phyloP scores from a whole-genome alignment of 2,888 invertebrate species.

The Octonoba sinensis region DNA sequence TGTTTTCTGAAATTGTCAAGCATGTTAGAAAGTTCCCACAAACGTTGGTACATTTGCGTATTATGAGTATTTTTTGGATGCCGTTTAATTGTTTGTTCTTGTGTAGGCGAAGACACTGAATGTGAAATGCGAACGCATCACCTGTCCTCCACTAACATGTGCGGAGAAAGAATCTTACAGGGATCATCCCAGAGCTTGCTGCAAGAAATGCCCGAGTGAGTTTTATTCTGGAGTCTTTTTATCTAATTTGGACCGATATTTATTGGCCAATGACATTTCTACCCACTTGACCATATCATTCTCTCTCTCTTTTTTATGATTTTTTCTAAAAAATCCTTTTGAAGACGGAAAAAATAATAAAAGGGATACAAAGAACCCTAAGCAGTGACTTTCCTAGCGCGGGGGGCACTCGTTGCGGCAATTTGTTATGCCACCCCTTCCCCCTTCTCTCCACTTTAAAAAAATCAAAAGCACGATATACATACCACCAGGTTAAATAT shows the following conservation, averaged over 20 bases:
- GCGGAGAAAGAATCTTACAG: conserved; percentile 81
- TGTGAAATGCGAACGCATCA: conserved; percentile 82
- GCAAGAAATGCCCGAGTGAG: conserved; percentile 80
- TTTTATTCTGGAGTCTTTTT: not conserved
- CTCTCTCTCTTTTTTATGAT: not conserved
- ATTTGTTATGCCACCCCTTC: too few relatives aligned
- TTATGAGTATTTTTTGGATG: too few relatives aligned
- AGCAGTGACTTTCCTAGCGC: too few relatives aligned
- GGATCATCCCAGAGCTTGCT: conserved; percentile 83
- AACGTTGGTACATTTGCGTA: too few relatives aligned
- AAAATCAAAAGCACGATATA: too few relatives aligned
- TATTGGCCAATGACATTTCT: not conserved
- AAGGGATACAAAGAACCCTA: too few relatives aligned
- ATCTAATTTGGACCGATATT: not conserved
- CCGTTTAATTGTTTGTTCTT: not conserved
- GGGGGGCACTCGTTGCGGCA: too few relatives aligned
- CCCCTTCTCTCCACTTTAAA: too few relatives aligned
- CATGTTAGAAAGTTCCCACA: too few relatives aligned
- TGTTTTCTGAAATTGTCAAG: too few relatives aligned
- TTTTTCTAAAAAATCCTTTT: not conserved
- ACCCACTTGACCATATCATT: not conserved
- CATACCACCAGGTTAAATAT: too few relatives aligned
- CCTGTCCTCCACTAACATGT: conserved; percentile 82
- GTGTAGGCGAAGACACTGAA: conserved; percentile 77
- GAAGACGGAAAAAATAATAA: too few relatives aligned